Evolutionary conservation across 2,888 invertebrate species (phyloP).

Genomic region (Scelioninae gen. 1): DNA sequence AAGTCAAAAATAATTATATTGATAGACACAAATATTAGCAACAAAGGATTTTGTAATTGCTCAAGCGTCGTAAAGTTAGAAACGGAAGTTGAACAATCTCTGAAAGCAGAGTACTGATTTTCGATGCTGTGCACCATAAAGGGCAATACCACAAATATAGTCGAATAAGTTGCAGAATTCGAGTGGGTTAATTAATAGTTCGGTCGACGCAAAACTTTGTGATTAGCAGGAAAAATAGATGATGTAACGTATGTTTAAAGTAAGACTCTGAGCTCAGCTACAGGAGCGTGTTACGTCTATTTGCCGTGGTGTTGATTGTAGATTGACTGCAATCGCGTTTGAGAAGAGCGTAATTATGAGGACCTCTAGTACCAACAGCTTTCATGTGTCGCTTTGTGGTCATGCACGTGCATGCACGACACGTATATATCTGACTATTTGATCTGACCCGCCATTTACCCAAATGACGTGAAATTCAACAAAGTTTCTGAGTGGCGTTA

Average conservation of each 20-base stretch:
- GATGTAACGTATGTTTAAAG: slow-evolving; percentile 45
- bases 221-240: slow-evolving; percentile 51
- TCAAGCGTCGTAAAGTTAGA: slow-evolving; percentile 15
- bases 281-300: slow-evolving; percentile 40
- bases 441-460: slow-evolving; percentile 79
- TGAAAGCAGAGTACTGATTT: slow-evolving; percentile 39
- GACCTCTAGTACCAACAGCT: slow-evolving; percentile 61
- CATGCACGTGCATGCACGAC: slow-evolving; percentile 54
- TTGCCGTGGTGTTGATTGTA: slow-evolving; percentile 75
- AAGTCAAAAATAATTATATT: no score
- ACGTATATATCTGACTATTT: slow-evolving; percentile 80
- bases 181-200: slow-evolving; percentile 56
- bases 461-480: slow-evolving; percentile 82
- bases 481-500: slow-evolving; percentile 78
- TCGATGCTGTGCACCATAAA: slow-evolving; percentile 29
- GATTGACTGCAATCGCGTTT: slow-evolving; percentile 76
- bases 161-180: slow-evolving; percentile 12
- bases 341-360: slow-evolving; percentile 76
- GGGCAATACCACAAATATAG: slow-evolving; percentile 24
- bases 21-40: slow-evolving; percentile 11
- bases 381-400: slow-evolving; percentile 60
- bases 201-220: slow-evolving; percentile 19
- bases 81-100: slow-evolving; percentile 21
- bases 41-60: slow-evolving; percentile 45
- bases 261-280: slow-evolving; percentile 15